Percentiles rank a stretch among this genome's conserved stretches.
phyloP scores from a whole-genome alignment of 2,113 vertebrate genomes.

The Lycocorax pyrrhopterus region DNA sequence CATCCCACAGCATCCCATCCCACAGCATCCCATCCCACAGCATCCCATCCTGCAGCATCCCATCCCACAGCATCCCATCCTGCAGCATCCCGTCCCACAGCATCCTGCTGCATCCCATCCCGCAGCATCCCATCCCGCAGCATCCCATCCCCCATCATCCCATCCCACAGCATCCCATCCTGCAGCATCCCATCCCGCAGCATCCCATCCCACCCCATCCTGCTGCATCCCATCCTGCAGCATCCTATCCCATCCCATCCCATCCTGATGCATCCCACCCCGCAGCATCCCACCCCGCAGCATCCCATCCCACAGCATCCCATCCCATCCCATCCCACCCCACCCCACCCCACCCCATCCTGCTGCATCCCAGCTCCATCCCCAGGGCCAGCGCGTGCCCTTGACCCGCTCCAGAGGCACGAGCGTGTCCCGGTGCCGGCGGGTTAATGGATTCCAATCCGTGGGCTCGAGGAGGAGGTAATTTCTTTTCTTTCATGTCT shows the following conservation, averaged over 20 bases:
- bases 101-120: not conserved
- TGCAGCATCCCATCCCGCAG: no score
- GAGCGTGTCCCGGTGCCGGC: not conserved
- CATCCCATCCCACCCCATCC: no score
- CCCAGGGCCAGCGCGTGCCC: not conserved
- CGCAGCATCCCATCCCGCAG: no score
- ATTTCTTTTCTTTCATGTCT: slow-evolving; percentile 73
- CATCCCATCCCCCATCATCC: no score
- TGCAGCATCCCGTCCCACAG: not conserved
- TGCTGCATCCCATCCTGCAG: no score
- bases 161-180: no score
- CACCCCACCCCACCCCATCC: not conserved
- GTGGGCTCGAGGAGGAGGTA: slow-evolving; percentile 58
- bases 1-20: not conserved
- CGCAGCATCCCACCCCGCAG: no score
- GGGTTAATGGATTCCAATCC: slow-evolving; percentile 71
- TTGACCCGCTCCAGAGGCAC: not conserved
- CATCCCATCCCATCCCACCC: no score
- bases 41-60: no score
- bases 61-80: no score
- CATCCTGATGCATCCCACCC: not conserved
- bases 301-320: no score
- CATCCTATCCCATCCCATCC: not conserved
- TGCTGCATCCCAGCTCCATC: not conserved
- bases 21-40: not conserved